Base-by-base conservation (phyloP, 1,140 invertebrate genomes). In the Lineus longissimus region DNA sequence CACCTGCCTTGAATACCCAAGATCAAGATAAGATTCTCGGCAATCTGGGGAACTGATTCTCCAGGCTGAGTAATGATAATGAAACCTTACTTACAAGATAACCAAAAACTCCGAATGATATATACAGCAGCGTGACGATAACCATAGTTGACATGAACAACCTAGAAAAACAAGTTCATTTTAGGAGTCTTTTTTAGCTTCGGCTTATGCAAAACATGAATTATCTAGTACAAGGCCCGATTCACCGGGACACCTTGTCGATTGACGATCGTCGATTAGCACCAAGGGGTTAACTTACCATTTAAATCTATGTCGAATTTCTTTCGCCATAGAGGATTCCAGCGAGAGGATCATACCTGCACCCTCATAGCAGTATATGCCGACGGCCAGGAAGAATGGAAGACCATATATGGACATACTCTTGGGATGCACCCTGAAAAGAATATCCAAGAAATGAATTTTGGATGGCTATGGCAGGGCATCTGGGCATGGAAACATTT, bases 281-380 rank as follows among this genome's bases (percentile, higher is more conserved):
- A n/a, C n/a, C n/a, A n/a, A n/a, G n/a, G n/a, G n/a, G n/a, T n/a
- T 11, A 56, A 55, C 36, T 74, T 69, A 80, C 78, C 67, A 72
- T 66, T 71, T 76, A 70, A 84, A 84, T 54, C 76, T 70, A 57
- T 77, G 70, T 59, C 78, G 63, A n/a, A 76, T 68, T 60, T 78
- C 70, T 62, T 77, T 74, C 33, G 71, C 72, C 27, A 84, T 41
- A 17, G 82, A 84, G 43, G 76, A 65, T 69, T 84, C 83, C 51
- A 84, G 64, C 7, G 81, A 78, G 29, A 84, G 70, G 63, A 84
- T 82, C 79, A 84, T 81, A 17, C 83, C 83, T 66, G 82, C 82
- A 51, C 83, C 83, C 75, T 84, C 83, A 73, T 81, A 84, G 69
- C 83, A 84, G 65, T 84, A 84, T 45, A 84, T 83, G 56, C 82